These are phyloP conservation scores for Orchestia grillus DNA, from an alignment of 1,140 invertebrate species.

Conservation along the genomic window DNA sequence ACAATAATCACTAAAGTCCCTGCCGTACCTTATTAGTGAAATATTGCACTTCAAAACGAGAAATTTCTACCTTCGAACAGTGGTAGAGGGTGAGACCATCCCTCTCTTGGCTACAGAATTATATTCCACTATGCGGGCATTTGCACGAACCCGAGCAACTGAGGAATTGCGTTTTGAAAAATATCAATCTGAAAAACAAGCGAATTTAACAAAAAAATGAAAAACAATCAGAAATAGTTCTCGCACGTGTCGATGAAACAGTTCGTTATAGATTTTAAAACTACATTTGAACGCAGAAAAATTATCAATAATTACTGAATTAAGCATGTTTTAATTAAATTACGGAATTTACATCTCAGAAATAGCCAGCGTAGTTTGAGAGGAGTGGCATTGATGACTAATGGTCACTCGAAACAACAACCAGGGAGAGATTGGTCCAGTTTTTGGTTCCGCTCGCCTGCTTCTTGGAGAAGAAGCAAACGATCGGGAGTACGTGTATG, in stretches of 20 bases:
- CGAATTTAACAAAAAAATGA: not conserved
- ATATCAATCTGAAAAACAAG: not conserved
- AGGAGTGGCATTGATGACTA: no score
- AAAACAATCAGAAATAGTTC: not conserved
- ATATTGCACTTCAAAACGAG: not conserved
- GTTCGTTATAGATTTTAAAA: not conserved
- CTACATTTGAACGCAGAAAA: not conserved
- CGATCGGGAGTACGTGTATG: not conserved
- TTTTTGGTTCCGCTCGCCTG: not conserved
- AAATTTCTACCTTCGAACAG: not conserved
- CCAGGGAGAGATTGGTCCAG: not conserved
- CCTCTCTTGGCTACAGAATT: not conserved
- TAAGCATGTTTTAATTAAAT: not conserved
- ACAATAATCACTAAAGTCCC: not conserved
- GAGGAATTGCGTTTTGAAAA: not conserved
- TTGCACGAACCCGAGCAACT: not conserved
- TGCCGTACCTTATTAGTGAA: not conserved
- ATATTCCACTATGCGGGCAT: not conserved
- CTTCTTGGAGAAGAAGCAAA: not conserved
- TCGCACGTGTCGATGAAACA: not conserved
- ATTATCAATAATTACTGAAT: not conserved
- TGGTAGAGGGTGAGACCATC: not conserved
- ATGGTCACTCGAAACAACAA: not conserved
- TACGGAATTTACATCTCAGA: not conserved
- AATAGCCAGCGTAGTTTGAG: no score